Base-by-base conservation (phyloP, 2,888 invertebrate species). In the Zygogramma bicolorata region DNA sequence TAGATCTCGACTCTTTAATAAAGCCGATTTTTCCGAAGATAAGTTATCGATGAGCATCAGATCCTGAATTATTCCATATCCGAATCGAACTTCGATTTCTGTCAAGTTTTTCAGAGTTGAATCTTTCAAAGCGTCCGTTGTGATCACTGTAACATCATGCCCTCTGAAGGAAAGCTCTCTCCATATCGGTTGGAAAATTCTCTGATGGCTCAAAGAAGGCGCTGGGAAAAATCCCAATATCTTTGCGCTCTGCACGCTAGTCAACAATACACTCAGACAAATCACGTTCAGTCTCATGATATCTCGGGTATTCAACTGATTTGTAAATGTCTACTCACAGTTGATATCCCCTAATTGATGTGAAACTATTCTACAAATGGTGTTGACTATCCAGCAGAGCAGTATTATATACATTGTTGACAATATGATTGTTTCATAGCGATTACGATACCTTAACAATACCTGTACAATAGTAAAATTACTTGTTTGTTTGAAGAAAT, bases 141-240 rank as follows among this genome's bases (percentile, higher is more conserved):
- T 78, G 27, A 81, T 68, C 1, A 79, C 79, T 13, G 77, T 79
- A 0, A 81, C 77, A 22, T 79, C 13, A 22, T 81, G 81, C 6
- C 81, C 81, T 66, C 76, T 73, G 62, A 79, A 69, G 7, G 81
- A 79, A 6, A 81, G 65, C 72, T 77, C 78, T 67, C 70, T 77
- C 81, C 81, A 81, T 29, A 79, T 75, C n/a, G 78, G 76, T 75
- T 78, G 79, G 38, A 75, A 78, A 7, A 74, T 70, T 29, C 38
- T 40, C 25, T 79, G 79, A 53, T 79, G 78, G 53, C 79, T 79
- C 13, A 66, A 4, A 5, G 66, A 71, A 8, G 74, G 74, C 6
- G 38, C 22, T 13, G 59, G 58, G 20, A 74, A 71, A 15, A 74
- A 20, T 8, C 71, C 42, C 34, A 74, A 53, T 38, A 74, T 69